Evolutionary conservation across 2,888 invertebrate genomes (phyloP), one percentile per base, ranked within the genome.

Genomic region (Pseudolycoriella hygida): DNA sequence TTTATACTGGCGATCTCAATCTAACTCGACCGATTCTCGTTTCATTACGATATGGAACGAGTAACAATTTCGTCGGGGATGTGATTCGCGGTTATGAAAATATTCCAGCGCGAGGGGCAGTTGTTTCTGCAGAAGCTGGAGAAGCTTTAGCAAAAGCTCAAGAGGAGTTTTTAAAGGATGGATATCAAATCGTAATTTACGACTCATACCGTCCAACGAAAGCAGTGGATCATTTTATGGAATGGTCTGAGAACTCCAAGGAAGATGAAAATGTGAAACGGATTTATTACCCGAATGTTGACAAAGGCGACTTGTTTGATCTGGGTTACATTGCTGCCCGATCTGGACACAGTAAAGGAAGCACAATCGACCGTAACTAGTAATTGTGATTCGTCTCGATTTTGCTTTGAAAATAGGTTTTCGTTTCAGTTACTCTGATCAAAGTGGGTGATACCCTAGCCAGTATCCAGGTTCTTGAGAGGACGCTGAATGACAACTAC

Each of bases 171-270:
- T 12, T n/a, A 18, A 43, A 43, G 4, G 43, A 43, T 34, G 19
- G 19, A n/a, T 43, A 17, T 30, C 34, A 18, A 2, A 18, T 43
- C 17, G 43, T 43, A 3, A 17, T 43, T 32, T 43, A 43, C 12
- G 43, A 43, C 18, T 31, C 32, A 8, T 43, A 43, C 17, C 43
- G 43, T 10, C 43, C 43, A 12, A n/a, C 14, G 12, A 43, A 43
- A n/a, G 14, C 43, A 12, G 32, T 43, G 11, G 18, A 34, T 12
- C 17, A 43, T 43, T 43, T 43, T 34, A n/a, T 43, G 8, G 18
- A 18, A 14, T 43, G 43, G 40, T 4, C 25, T 25, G 25, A 25
- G 25, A 25, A 31, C 11, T 25, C 20, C 17, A 5, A 8, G 2
- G 32, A 17, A 18, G 34, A 43, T 12, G 32, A 32, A 11, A 3